Conservation (phyloP, 1,140 invertebrate genomes). For the Papilio aristodemus region DNA sequence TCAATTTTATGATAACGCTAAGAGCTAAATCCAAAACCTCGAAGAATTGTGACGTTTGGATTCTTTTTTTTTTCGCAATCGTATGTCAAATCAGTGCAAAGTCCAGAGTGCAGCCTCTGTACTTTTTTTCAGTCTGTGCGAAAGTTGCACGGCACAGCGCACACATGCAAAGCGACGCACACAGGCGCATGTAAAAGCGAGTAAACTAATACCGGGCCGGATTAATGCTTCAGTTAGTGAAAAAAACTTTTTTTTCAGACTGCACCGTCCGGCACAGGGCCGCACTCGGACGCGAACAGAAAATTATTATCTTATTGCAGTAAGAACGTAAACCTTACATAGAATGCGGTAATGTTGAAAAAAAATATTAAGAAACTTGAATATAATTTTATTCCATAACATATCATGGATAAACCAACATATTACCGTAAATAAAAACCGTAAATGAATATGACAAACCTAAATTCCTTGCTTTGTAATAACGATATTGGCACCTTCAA, state of each 20-base stretch:
- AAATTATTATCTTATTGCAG: slow-evolving; percentile 39
- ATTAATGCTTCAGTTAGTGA: slow-evolving; percentile 81
- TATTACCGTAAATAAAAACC: too few relatives aligned
- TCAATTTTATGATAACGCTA: background rate
- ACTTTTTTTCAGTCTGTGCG: slow-evolving; percentile 63
- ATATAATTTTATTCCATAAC: background rate
- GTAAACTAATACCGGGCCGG: slow-evolving; percentile 80
- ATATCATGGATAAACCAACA: slow-evolving; percentile 29
- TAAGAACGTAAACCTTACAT: slow-evolving; percentile 7
- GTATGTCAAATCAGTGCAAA: slow-evolving; percentile 38
- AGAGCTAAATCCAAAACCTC: slow-evolving; percentile 20
- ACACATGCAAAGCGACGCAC: slow-evolving; percentile 64
- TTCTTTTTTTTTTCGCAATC: slow-evolving; percentile 28
- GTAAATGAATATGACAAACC: too few relatives aligned
- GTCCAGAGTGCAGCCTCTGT: slow-evolving; percentile 55
- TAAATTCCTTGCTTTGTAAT: too few relatives aligned
- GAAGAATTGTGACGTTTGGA: slow-evolving; percentile 18
- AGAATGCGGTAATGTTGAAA: slow-evolving; percentile 32
- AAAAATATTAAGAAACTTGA: too few relatives aligned
- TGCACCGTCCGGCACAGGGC: slow-evolving; percentile 74
- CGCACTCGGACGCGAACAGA: slow-evolving; percentile 47
- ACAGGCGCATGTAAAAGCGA: slow-evolving; percentile 68
- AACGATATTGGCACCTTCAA: slow-evolving; percentile 14
- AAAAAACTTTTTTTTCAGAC: slow-evolving; percentile 79
- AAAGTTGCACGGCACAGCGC: slow-evolving; percentile 70